A percentile compares a stretch with the other conserved stretches of the same genome.
Evolutionary conservation across 1,140 invertebrate species (phyloP).

Genomic region (Bradysia coprophila): DNA sequence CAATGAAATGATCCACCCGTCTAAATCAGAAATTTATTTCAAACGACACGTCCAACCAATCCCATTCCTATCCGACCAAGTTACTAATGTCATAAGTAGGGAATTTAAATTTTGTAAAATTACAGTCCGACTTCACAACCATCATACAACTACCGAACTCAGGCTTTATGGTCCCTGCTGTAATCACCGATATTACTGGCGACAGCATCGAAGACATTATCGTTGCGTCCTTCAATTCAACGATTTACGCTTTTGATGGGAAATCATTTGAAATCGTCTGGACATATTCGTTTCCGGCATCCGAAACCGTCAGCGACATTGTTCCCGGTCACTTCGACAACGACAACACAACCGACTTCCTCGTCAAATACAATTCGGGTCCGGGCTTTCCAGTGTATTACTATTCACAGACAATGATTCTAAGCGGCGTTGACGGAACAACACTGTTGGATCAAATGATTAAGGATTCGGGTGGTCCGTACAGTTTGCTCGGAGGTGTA

Average conservation of each 20-base stretch:
- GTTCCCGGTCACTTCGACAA: slow-evolving; percentile 66
- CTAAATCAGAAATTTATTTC: too few species aligned
- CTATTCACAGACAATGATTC: slow-evolving; percentile 47
- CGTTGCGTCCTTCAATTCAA: slow-evolving; percentile 49
- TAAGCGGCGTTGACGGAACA: slow-evolving; percentile 48
- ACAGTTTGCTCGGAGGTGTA: slow-evolving; percentile 23
- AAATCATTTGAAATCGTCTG: slow-evolving; percentile 43
- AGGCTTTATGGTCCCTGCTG: slow-evolving; percentile 43
- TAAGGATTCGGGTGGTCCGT: slow-evolving; percentile 43
- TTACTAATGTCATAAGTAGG: too few species aligned
- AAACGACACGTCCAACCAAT: too few species aligned
- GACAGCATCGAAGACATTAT: slow-evolving; percentile 60
- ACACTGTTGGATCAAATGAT: slow-evolving; percentile 40
- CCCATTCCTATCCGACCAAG: too few species aligned
- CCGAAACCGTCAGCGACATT: slow-evolving; percentile 47
- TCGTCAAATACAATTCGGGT: slow-evolving; percentile 60
- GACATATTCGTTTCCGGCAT: slow-evolving; percentile 46
- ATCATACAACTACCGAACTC: slow-evolving; percentile 16
- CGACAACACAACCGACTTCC: slow-evolving; percentile 64
- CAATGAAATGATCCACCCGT: too few species aligned
- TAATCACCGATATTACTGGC: slow-evolving; percentile 53
- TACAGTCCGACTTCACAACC: slow-evolving; percentile 14
- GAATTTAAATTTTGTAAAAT: slow-evolving; percentile 24
- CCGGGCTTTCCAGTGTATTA: slow-evolving; percentile 59
- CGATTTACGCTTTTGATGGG: slow-evolving; percentile 54